phyloP scores from a whole-genome alignment of 2,888 invertebrate genomes.

The Nymphalis c-album region DNA sequence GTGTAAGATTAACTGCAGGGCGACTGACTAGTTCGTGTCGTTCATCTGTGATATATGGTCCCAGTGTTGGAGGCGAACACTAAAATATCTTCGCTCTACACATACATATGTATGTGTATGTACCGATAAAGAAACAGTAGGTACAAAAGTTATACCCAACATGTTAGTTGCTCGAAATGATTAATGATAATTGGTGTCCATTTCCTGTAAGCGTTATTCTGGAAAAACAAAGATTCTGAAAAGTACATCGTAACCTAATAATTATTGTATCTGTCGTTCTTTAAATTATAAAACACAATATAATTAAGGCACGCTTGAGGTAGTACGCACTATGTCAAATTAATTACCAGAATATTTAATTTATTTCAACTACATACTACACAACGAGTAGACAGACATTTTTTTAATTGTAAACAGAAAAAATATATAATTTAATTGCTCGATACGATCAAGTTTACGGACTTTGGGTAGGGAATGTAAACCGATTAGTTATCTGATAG shows the following conservation, averaged over 20 bases:
- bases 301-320: background rate
- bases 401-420: conserved; percentile 4
- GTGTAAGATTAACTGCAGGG: conserved; percentile 23
- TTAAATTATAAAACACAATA: background rate
- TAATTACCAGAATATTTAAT: background rate
- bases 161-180: too few species aligned
- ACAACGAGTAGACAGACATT: background rate
- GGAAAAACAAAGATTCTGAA: background rate
- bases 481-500: conserved; percentile 12
- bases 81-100: conserved; percentile 4
- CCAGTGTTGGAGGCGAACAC: background rate
- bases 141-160: too few species aligned
- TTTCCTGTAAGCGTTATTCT: too few species aligned
- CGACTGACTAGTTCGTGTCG: conserved; percentile 13
- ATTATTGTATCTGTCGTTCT: conserved; percentile 1
- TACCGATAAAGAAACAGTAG: too few species aligned
- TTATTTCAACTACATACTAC: background rate
- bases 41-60: conserved; percentile 16
- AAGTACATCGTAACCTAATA: background rate
- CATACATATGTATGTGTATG: background rate
- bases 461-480: background rate
- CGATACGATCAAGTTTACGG: background rate
- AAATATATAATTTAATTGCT: conserved; percentile 5
- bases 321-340: conserved; percentile 1
- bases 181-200: too few species aligned